Evolutionary conservation across 2,113 vertebrate genomes (phyloP).

Genomic region (Proteles cristata): DNA sequence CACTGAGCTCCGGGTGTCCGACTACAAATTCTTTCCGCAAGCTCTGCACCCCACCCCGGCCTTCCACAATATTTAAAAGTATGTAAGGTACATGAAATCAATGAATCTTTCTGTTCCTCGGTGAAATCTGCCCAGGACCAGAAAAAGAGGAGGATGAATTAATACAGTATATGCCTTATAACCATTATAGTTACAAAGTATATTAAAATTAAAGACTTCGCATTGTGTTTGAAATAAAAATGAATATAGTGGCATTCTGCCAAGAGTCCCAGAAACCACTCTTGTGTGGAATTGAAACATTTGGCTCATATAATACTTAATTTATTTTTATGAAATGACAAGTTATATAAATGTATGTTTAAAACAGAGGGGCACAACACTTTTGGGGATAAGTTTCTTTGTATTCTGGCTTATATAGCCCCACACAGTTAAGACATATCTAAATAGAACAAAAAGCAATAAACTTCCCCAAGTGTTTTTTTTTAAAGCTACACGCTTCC

Average conservation of each 20-base stretch:
- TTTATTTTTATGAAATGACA: conserved; percentile 87
- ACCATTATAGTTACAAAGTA: conserved; percentile 70
- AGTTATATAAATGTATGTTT: conserved; percentile 85
- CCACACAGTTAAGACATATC: conserved; percentile 59
- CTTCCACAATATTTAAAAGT: background rate
- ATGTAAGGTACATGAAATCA: conserved; percentile 46
- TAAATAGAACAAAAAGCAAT: conserved; percentile 79
- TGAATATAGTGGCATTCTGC: conserved; percentile 84
- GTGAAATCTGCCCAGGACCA: conserved; percentile 59
- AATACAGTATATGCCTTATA: conserved; percentile 76
- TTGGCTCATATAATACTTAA: conserved; percentile 86
- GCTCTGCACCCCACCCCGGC: background rate
- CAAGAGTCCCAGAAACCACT: conserved; percentile 84
- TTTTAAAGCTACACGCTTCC: conserved; percentile 59
- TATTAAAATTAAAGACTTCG: conserved; percentile 85
- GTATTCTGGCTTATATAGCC: conserved; percentile 69
- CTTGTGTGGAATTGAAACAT: conserved; percentile 84
- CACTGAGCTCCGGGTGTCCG: rapidly evolving
- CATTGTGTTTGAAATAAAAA: conserved; percentile 87
- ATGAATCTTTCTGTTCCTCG: conserved; percentile 40
- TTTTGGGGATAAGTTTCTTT: conserved; percentile 75
- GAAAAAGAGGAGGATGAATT: conserved; percentile 71
- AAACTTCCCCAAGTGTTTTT: conserved; percentile 65
- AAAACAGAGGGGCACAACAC: conserved; percentile 80
- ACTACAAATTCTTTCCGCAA: background rate